phyloP scores from a whole-genome alignment of 2,888 invertebrate genomes.

The Hirudinaria manillensis region DNA sequence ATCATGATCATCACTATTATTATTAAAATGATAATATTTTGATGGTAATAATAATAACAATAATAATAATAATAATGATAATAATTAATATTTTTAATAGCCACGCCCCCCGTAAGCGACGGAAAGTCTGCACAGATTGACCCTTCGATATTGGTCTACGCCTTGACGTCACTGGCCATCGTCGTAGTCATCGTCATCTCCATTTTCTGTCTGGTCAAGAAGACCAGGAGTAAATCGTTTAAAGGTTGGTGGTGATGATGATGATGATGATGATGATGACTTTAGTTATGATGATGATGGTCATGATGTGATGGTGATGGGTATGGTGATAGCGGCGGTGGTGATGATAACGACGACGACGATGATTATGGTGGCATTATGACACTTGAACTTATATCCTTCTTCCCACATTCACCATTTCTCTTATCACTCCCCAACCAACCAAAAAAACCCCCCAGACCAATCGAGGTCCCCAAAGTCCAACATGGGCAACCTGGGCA shows the following conservation, averaged over 20 bases:
- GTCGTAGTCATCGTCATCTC: not conserved
- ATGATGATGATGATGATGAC: not conserved
- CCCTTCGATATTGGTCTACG: constrained; percentile 8
- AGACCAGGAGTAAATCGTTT: not conserved
- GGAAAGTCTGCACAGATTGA: not conserved
- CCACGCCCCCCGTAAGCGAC: not conserved
- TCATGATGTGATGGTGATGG: not conserved
- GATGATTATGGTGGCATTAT: not conserved
- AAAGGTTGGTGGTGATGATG: not conserved
- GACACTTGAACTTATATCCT: too few species aligned
- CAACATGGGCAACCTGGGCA: not conserved
- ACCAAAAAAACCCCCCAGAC: too few species aligned
- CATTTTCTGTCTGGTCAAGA: constrained; percentile 7
- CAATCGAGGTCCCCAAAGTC: too few species aligned
- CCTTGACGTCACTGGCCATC: not conserved
- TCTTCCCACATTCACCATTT: too few species aligned
- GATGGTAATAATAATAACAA: not conserved
- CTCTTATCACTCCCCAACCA: too few species aligned
- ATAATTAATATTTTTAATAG: not conserved
- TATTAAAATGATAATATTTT: too few species aligned
- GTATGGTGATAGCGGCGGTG: too few species aligned
- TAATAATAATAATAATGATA: not conserved
- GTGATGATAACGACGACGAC: not conserved
- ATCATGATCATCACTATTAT: too few species aligned
- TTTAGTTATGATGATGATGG: not conserved